Evolutionary conservation across 1,140 invertebrate species (phyloP), one percentile per base, ranked within the genome.

Genomic region (Berghia stephanieae): DNA sequence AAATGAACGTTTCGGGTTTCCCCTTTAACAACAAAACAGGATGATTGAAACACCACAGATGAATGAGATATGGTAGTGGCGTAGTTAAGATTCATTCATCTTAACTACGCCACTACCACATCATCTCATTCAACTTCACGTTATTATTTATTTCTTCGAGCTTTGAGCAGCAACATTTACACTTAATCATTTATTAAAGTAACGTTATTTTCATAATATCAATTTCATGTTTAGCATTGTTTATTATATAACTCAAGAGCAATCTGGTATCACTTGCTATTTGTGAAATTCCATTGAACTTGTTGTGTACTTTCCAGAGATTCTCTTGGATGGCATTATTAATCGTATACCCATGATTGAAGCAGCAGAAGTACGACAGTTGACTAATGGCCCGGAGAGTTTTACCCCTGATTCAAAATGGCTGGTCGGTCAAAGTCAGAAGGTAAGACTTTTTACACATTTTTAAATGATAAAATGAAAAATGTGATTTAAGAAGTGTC

Each of bases 311-410:
- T 44, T 74, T 81, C 46, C 79, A 91, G 90, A 97, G 84, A 92
- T 96, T 63, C 90, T 98, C 66, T 89, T 99, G 1, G 94, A 97
- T 84, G 93, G 96, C 86, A 91, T 98, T 83, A 88, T 98, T 18
- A 92, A 94, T 71, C 92, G 97, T 36, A 92, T 98, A 77, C 96
- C 98, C 10, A 89, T 89, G 46, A 91, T 99, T 60, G 92, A 92
- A 43, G 90, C 93, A 70, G 87, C 90, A 4, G 93, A 94, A 38
- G 90, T 92, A 16, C 93, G 97, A 82, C 93, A 93, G 82, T 89
- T 99, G 18, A 93, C 93, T 81, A 96, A 96, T 87, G 94, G 94
- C 10, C 93, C 96, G 0, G 97, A 99, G 91, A 95, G 95, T 46
- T 99, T 98, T 90, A 97, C 96, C 38, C 97, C 95, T 3, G 92